Evolutionary conservation across 2,888 invertebrate species (phyloP).

Genomic region (Lobophora halterata): DNA sequence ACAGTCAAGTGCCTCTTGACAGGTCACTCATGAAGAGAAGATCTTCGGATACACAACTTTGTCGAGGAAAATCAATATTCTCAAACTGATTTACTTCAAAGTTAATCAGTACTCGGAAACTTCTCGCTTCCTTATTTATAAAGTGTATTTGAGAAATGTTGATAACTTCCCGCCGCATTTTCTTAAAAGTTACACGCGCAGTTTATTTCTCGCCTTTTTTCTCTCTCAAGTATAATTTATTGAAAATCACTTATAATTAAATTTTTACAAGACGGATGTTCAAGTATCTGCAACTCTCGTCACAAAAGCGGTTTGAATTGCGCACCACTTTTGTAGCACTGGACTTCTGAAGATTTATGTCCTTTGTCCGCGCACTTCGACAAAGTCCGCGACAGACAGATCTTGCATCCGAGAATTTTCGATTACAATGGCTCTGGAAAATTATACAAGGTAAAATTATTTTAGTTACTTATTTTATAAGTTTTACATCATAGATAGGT

Average conservation of each 20-base stretch:
- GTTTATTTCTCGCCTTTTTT: not conserved
- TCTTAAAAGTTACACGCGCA: too few species aligned
- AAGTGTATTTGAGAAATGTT: too few species aligned
- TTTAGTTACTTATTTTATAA: too few species aligned
- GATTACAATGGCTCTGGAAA: conserved; percentile 14
- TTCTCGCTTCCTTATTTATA: too few species aligned
- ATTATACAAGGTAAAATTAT: too few species aligned
- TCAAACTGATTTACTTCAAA: too few species aligned
- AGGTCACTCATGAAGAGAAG: conserved; percentile 61
- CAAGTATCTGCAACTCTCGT: conserved; percentile 27
- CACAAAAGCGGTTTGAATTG: conserved; percentile 41
- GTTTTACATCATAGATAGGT: too few species aligned
- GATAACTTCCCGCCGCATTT: too few species aligned
- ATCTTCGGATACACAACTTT: conserved; percentile 49
- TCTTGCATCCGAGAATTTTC: conserved; percentile 18
- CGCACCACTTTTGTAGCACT: conserved; percentile 38
- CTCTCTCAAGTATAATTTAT: conserved; percentile 1
- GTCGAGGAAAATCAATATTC: conserved; percentile 44
- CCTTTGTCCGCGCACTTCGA: conserved; percentile 38
- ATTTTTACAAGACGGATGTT: conserved; percentile 28
- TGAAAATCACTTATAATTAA: conserved; percentile 17
- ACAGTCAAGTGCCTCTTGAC: conserved; percentile 65
- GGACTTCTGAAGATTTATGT: conserved; percentile 41
- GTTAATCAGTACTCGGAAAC: too few species aligned
- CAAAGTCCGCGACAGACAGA: conserved; percentile 25